These are phyloP conservation scores for Delphinus delphis DNA, from an alignment of 2,113 vertebrate species.

Conservation along the genomic window DNA sequence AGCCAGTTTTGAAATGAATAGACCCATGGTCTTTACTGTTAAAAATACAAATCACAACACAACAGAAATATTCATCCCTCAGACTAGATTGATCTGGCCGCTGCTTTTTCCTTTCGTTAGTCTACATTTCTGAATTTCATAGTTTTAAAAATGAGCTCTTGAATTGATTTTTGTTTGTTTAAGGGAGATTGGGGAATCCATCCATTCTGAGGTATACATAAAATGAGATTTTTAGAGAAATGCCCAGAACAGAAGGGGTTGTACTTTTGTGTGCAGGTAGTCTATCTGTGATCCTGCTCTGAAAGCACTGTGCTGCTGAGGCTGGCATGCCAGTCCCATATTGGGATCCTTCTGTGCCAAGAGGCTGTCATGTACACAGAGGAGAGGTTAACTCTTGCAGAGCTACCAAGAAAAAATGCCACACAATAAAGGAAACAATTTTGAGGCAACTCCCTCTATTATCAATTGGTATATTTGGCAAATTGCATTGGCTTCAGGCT, in stretches of 20 bases:
- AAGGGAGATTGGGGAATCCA: background rate
- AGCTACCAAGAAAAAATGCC: slow-evolving; percentile 19
- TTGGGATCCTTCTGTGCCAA: background rate
- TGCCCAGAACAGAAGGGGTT: background rate
- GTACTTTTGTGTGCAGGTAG: background rate
- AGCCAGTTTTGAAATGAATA: background rate
- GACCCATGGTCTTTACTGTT: background rate
- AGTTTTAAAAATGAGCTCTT: background rate
- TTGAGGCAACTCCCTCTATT: slow-evolving; percentile 32
- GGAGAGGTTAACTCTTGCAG: background rate
- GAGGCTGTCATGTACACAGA: background rate
- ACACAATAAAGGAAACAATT: background rate
- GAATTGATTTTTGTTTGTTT: background rate
- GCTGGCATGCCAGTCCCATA: background rate
- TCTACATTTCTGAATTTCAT: background rate
- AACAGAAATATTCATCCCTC: background rate
- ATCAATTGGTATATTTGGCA: slow-evolving; percentile 30
- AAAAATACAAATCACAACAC: background rate
- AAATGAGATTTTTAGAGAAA: background rate
- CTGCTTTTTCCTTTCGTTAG: background rate
- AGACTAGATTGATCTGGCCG: background rate
- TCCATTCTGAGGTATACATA: background rate
- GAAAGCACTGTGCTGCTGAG: background rate
- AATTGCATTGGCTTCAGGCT: background rate
- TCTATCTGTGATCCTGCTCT: background rate